A percentile compares a stretch with the other conserved stretches of the same genome.
These are phyloP conservation scores for Patagioenas fasciata DNA, from an alignment of 2,113 vertebrate species.

Conservation along the genomic window DNA sequence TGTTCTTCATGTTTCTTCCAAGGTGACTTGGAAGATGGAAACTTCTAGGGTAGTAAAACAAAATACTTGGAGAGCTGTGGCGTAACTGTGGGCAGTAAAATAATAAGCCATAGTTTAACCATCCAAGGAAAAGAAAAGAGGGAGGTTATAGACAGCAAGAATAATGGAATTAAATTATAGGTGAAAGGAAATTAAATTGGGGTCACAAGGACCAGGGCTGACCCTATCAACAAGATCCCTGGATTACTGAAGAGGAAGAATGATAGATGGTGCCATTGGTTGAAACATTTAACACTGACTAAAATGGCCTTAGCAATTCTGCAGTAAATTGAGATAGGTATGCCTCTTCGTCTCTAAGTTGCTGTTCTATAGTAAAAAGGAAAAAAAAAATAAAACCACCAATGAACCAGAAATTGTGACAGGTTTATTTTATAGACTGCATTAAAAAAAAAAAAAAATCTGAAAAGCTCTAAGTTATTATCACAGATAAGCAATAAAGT, in stretches of 20 bases:
- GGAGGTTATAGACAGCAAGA: neutral
- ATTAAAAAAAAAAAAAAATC: conserved; percentile 5
- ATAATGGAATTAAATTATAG: neutral
- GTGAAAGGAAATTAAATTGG: neutral
- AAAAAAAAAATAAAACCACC: neutral
- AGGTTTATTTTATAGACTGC: neutral
- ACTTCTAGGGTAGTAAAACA: neutral
- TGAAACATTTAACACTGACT: neutral
- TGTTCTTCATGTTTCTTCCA: neutral
- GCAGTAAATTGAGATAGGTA: neutral
- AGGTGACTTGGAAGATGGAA: neutral
- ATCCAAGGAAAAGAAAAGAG: neutral
- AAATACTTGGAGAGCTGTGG: neutral
- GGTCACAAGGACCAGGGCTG: neutral
- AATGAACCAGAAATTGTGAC: neutral
- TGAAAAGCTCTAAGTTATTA: neutral
- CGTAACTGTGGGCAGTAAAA: neutral
- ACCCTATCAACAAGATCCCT: neutral
- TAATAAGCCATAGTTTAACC: neutral
- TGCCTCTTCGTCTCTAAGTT: neutral
- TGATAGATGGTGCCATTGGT: neutral
- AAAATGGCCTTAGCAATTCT: neutral
- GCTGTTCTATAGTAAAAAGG: neutral
- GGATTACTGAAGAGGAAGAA: neutral
- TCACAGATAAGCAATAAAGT: neutral